Conservation (phyloP, 2,797 vertebrate species). For the Melanotaenia boesemani region DNA sequence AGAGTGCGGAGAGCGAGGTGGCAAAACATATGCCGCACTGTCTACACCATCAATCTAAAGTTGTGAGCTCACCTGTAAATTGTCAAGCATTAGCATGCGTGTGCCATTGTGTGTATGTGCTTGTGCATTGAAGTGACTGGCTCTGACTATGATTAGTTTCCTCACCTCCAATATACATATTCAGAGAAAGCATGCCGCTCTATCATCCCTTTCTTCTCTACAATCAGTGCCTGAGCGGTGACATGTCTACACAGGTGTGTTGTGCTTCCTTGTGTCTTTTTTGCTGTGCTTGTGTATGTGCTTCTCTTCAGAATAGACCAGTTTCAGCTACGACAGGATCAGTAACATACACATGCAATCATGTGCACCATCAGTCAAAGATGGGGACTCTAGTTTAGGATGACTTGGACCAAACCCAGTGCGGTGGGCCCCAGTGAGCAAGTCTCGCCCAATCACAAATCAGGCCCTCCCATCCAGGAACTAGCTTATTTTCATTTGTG, state of each 20-base stretch:
- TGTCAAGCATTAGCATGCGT: conserved; percentile 62
- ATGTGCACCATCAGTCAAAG: conserved; percentile 3
- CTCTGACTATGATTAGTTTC: conserved; percentile 73
- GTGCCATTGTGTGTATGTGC: conserved; percentile 33
- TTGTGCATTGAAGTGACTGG: conserved; percentile 32
- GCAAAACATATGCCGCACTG: conserved; percentile 76
- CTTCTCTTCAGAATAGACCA: conserved; percentile 9
- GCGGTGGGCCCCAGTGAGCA: too few species aligned
- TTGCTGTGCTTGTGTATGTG: background rate
- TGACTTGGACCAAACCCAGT: too few species aligned
- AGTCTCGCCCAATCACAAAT: too few species aligned
- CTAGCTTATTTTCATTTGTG: too few species aligned
- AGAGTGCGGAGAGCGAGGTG: conserved; percentile 48
- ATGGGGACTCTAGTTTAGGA: too few species aligned
- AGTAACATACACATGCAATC: conserved; percentile 24
- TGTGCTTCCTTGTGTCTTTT: background rate
- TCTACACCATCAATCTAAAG: conserved; percentile 78
- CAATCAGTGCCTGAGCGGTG: conserved; percentile 38
- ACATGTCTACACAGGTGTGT: background rate
- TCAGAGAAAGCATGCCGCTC: conserved; percentile 64
- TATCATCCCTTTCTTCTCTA: conserved; percentile 62
- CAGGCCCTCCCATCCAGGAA: too few species aligned
- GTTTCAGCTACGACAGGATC: conserved; percentile 10
- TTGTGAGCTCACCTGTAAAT: conserved; percentile 76
- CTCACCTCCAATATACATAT: conserved; percentile 72